Evolutionary conservation across 2,113 vertebrate species (phyloP).

Genomic region (Podarcis muralis): DNA sequence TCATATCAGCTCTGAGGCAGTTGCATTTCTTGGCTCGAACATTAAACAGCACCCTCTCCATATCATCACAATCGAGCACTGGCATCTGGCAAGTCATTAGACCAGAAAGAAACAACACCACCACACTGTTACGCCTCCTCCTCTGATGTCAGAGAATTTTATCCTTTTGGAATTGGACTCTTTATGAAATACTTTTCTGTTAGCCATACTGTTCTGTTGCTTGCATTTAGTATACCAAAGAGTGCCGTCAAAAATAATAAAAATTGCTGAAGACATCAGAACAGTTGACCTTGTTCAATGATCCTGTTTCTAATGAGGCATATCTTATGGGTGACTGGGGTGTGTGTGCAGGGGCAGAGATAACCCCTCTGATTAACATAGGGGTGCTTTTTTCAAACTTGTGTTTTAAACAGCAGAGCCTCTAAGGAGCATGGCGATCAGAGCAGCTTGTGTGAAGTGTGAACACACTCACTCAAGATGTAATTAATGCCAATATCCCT

Average conservation of each 20-base stretch:
- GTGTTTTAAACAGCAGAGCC: no score
- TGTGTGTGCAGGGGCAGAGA: no score
- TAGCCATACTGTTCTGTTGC: conserved; percentile 38
- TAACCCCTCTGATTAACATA: not conserved
- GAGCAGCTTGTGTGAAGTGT: not conserved
- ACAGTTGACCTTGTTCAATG: not conserved
- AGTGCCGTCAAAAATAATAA: not conserved
- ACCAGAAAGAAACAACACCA: conserved; percentile 15
- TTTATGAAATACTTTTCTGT: conserved; percentile 27
- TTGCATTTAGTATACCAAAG: conserved; percentile 11
- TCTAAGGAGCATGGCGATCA: not conserved
- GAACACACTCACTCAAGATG: not conserved
- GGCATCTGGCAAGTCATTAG: not conserved
- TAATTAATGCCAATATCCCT: not conserved
- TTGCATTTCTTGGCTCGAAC: not conserved
- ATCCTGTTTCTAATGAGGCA: not conserved
- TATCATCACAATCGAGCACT: not conserved
- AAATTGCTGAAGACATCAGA: not conserved
- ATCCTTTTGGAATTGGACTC: conserved; percentile 11
- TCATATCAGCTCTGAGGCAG: not conserved
- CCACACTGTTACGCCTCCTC: not conserved
- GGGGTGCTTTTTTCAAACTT: not conserved
- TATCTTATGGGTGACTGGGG: not conserved
- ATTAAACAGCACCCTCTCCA: not conserved
- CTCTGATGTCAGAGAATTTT: not conserved